A percentile compares a stretch with the other conserved stretches of the same genome.
phyloP scores from a whole-genome alignment of 2,113 vertebrate species.

The Turdus rufiventris region DNA sequence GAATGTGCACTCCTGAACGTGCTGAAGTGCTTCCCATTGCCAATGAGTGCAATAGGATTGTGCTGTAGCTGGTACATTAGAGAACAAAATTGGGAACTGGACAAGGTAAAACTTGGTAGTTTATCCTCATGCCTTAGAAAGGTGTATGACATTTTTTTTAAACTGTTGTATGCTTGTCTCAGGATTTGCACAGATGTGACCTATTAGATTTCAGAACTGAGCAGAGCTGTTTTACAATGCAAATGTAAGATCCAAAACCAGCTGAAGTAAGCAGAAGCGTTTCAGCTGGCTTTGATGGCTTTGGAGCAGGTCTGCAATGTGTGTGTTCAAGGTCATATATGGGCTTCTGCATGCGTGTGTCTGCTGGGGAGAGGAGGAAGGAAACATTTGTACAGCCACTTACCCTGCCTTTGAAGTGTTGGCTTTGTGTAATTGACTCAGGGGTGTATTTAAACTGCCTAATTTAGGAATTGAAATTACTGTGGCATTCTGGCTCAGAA shows the following conservation, averaged over 20 bases:
- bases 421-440: not conserved
- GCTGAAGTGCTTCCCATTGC: not conserved
- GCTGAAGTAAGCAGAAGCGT: constrained; percentile 1
- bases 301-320: not conserved
- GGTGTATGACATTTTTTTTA: fast-evolving
- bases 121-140: not conserved
- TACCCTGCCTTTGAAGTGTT: not conserved
- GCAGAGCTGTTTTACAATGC: not conserved
- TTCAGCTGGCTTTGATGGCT: not conserved
- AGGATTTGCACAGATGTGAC: not conserved
- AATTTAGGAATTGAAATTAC: not conserved
- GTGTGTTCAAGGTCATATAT: not conserved
- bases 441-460: not conserved
- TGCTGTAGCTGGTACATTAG: not conserved
- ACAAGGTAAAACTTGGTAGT: not conserved
- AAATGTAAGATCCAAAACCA: not conserved
- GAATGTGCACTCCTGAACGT: not conserved
- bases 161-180: not conserved
- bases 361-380: not conserved
- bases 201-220: not conserved
- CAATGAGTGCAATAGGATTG: not conserved
- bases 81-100: not conserved
- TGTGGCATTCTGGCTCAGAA: not conserved
- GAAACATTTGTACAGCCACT: not conserved
- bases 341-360: not conserved